Evolutionary conservation across 2,888 invertebrate species (phyloP).

Genomic region (Cerastis rubricosa): DNA sequence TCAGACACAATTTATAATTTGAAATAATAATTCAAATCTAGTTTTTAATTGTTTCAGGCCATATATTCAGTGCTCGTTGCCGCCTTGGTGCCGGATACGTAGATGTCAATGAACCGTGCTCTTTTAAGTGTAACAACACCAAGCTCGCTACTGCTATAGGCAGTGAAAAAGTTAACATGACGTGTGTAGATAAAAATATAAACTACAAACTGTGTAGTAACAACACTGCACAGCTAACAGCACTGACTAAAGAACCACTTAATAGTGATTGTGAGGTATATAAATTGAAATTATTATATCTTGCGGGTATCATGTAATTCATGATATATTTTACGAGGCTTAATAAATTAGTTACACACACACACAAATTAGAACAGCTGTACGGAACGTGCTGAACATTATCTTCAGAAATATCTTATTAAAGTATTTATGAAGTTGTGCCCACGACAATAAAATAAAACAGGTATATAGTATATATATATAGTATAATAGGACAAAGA

Average conservation of each 20-base stretch:
- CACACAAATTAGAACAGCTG: background rate
- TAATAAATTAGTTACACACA: background rate
- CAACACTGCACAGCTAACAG: slow-evolving; percentile 58
- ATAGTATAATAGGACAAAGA: too few species aligned
- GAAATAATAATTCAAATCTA: too few species aligned
- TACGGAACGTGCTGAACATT: background rate
- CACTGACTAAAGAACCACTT: slow-evolving; percentile 61
- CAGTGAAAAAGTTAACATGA: slow-evolving; percentile 76
- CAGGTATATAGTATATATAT: too few species aligned
- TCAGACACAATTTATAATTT: background rate
- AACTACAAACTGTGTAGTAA: slow-evolving; percentile 76
- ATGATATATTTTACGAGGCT: background rate
- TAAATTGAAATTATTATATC: background rate
- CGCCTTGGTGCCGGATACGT: slow-evolving; percentile 77
- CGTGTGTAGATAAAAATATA: slow-evolving; percentile 76
- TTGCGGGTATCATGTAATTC: background rate
- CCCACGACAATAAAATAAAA: background rate
- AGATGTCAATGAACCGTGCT: slow-evolving; percentile 81
- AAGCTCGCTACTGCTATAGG: slow-evolving; percentile 71
- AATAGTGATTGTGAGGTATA: slow-evolving; percentile 74
- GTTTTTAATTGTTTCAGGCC: slow-evolving; percentile 68
- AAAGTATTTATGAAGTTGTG: background rate
- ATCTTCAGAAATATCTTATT: background rate
- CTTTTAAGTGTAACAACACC: slow-evolving; percentile 74
- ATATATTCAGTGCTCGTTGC: slow-evolving; percentile 76